phyloP scores from a whole-genome alignment of 2,797 vertebrate species.

The Gymnodraco acuticeps region DNA sequence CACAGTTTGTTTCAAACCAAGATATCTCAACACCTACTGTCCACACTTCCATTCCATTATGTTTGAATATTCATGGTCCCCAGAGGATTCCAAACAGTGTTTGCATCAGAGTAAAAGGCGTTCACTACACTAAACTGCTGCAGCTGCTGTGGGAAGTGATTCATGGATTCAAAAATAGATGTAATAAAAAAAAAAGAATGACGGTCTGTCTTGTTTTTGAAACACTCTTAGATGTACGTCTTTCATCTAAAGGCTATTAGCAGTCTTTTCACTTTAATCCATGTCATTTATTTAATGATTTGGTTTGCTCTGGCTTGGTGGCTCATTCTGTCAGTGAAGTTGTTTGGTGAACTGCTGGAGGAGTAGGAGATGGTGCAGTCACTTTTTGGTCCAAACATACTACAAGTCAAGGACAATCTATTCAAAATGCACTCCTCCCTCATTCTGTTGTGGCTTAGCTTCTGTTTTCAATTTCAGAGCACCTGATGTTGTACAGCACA shows the following conservation, averaged over 20 bases:
- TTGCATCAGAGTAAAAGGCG: neutral
- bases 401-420: neutral
- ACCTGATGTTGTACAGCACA: neutral
- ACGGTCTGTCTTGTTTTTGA: neutral
- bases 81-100: neutral
- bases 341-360: neutral
- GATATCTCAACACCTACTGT: neutral
- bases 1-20: neutral
- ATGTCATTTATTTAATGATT: neutral
- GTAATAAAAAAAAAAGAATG: too few species aligned
- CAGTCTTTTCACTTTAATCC: conserved; percentile 1
- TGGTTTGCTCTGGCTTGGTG: neutral
- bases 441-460: neutral
- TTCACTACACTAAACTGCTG: neutral
- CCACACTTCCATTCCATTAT: neutral
- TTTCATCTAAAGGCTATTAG: neutral
- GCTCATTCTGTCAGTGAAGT: neutral
- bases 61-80: neutral
- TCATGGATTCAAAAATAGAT: neutral
- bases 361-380: neutral
- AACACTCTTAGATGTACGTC: neutral
- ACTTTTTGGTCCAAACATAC: neutral
- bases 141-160: neutral
- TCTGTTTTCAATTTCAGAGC: neutral
- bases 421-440: neutral